A percentile compares a stretch with the other conserved stretches of the same genome.
phyloP scores from a whole-genome alignment of 1,140 invertebrate species.

The Sitophilus oryzae region DNA sequence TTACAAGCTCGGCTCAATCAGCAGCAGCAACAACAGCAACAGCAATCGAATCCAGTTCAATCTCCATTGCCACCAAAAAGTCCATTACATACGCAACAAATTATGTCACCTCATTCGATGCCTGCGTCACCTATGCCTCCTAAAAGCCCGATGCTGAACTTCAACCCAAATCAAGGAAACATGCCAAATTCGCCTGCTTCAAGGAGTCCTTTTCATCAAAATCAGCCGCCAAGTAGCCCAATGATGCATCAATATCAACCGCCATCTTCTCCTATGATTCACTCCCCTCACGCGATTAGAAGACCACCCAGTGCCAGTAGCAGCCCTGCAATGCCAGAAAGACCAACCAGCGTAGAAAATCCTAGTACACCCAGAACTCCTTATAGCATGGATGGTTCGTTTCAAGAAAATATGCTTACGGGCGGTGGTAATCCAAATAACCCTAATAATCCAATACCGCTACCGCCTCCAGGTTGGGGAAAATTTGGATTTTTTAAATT shows the following conservation, averaged over 20 bases:
- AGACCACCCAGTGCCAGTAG: slow-evolving; percentile 49
- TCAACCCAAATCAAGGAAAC: slow-evolving; percentile 48
- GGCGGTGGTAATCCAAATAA: slow-evolving; percentile 42
- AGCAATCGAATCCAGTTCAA: slow-evolving; percentile 45
- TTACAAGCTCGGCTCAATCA: slow-evolving; percentile 43
- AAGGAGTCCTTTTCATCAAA: slow-evolving; percentile 55
- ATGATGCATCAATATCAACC: slow-evolving; percentile 51
- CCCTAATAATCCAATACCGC: slow-evolving; percentile 50
- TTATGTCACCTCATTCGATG: slow-evolving; percentile 52
- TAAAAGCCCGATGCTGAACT: slow-evolving; percentile 36
- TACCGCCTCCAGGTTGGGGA: slow-evolving; percentile 42
- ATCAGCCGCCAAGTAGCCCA: slow-evolving; percentile 48
- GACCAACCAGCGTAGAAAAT: slow-evolving; percentile 55
- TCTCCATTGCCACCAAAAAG: slow-evolving; percentile 51
- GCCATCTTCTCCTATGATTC: slow-evolving; percentile 50
- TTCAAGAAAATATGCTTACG: slow-evolving; percentile 25
- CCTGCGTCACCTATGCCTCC: slow-evolving; percentile 48
- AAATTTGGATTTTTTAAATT: slow-evolving; percentile 56
- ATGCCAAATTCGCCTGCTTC: slow-evolving; percentile 57
- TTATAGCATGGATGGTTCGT: slow-evolving; percentile 24
- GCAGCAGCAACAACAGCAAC: slow-evolving; percentile 38
- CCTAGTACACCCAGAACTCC: slow-evolving; percentile 50
- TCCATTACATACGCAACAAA: slow-evolving; percentile 43
- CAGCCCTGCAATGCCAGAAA: slow-evolving; percentile 52
- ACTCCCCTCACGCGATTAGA: slow-evolving; percentile 52